Conservation (phyloP, 2,888 invertebrate genomes). For the Mythimna ferrago region DNA sequence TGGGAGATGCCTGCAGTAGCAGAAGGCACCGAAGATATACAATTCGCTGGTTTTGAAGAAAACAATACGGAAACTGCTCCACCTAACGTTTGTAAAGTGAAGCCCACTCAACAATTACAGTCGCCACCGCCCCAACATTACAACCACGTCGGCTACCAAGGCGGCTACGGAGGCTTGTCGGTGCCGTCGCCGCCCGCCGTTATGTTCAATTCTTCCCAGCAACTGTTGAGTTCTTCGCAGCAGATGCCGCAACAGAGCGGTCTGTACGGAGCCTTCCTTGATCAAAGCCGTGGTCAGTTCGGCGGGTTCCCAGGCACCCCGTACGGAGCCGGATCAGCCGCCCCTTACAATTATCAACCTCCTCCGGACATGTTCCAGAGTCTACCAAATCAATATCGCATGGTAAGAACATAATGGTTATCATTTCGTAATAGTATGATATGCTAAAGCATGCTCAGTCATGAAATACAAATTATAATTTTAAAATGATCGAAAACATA, state of each 20-base stretch:
- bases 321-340: slow-evolving; percentile 92
- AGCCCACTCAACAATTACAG: slow-evolving; percentile 95
- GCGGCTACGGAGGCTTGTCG: slow-evolving; percentile 94
- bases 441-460: background rate
- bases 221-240: slow-evolving; percentile 88
- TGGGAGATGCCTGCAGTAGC: slow-evolving; percentile 95
- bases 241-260: slow-evolving; percentile 93
- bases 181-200: slow-evolving; percentile 97
- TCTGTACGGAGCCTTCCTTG: slow-evolving; percentile 95
- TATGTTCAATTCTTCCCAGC: slow-evolving; percentile 94
- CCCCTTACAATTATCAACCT: slow-evolving; percentile 94
- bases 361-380: slow-evolving; percentile 91
- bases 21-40: slow-evolving; percentile 90
- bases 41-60: slow-evolving; percentile 86
- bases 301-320: slow-evolving; percentile 94
- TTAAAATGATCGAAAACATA: background rate
- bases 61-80: slow-evolving; percentile 88
- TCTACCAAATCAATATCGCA: slow-evolving; percentile 86
- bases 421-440: background rate
- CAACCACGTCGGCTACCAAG: slow-evolving; percentile 94
- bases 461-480: background rate
- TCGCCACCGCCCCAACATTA: slow-evolving; percentile 93
- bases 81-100: slow-evolving; percentile 95
- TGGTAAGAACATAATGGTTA: slow-evolving; percentile 75
- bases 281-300: slow-evolving; percentile 94